Percentiles rank a stretch among this genome's conserved stretches.
These are phyloP conservation scores for Paralichthys olivaceus DNA, from an alignment of 2,113 vertebrate genomes.

Conservation along the genomic window DNA sequence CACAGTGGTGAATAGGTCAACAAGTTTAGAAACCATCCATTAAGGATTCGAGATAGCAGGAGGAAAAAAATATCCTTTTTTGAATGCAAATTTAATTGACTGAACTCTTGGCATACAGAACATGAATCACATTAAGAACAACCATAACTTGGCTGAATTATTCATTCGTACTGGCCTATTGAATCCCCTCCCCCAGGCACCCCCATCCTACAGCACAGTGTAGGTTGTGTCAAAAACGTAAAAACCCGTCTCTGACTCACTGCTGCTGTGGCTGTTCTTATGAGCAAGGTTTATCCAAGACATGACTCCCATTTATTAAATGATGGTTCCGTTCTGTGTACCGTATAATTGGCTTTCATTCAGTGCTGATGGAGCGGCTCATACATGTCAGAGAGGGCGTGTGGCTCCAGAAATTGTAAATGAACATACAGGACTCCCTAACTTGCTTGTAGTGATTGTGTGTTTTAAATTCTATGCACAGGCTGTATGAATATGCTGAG, in stretches of 20 bases:
- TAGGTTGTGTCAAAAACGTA: conserved; percentile 28
- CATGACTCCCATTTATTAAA: conserved; percentile 29
- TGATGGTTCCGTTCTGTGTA: conserved; percentile 14
- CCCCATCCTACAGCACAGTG: background rate
- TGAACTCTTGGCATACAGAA: conserved; percentile 59
- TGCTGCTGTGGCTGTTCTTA: background rate
- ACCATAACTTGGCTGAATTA: conserved; percentile 61
- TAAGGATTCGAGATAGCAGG: conserved; percentile 43
- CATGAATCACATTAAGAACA: conserved; percentile 71
- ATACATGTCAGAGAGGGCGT: conserved; percentile 20
- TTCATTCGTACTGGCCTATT: conserved; percentile 52
- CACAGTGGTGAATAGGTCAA: conserved; percentile 41
- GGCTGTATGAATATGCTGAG: conserved; percentile 62
- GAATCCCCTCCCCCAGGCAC: conserved; percentile 32
- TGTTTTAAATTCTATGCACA: conserved; percentile 63
- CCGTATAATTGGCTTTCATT: conserved; percentile 36
- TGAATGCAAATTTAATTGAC: conserved; percentile 72
- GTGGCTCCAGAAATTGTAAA: conserved; percentile 37
- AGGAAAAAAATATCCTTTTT: conserved; percentile 5
- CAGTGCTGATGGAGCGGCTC: conserved; percentile 27
- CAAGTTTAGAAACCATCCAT: conserved; percentile 58
- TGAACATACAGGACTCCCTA: conserved; percentile 32
- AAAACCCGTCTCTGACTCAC: conserved; percentile 23
- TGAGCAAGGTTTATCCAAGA: background rate
- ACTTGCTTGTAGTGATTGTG: conserved; percentile 18